Evolutionary conservation across 2,888 invertebrate species (phyloP).

Genomic region (Tridacna gigas): DNA sequence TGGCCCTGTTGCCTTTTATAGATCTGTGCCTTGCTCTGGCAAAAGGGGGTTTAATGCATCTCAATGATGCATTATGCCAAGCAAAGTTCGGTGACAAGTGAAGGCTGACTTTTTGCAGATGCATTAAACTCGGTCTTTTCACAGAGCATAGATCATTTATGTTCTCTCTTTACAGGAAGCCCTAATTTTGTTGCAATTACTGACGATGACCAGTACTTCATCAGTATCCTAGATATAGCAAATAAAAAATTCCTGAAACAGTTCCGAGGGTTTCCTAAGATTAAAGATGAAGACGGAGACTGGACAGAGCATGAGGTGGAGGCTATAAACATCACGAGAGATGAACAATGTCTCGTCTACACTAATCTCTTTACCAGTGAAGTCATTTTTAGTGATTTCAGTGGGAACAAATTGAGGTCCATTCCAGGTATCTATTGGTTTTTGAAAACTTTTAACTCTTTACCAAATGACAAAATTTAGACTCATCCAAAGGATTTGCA

Average conservation of each 20-base stretch:
- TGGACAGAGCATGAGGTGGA: conserved; percentile 57
- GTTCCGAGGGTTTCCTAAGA: conserved; percentile 53
- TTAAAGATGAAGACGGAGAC: conserved; percentile 45
- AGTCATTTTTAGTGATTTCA: conserved; percentile 57
- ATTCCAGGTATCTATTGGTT: conserved; percentile 39
- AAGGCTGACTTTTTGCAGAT: no score
- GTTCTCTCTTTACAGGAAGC: conserved; percentile 9
- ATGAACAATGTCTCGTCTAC: conserved; percentile 56
- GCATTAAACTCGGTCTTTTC: no score
- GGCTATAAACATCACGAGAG: conserved; percentile 54
- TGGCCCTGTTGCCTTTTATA: no score
- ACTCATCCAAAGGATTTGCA: no score
- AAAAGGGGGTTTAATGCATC: no score
- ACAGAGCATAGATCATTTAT: no score
- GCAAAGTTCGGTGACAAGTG: no score
- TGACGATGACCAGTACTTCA: conserved; percentile 41
- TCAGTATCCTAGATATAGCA: conserved; percentile 50
- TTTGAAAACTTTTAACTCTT: no score
- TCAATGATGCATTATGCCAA: no score
- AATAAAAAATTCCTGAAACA: conserved; percentile 32
- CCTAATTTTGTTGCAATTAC: conserved; percentile 35
- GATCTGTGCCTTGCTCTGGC: no score
- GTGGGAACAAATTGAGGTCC: conserved; percentile 47
- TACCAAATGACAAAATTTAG: no score
- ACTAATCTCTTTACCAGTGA: conserved; percentile 58